Percentiles rank a stretch among this genome's conserved stretches.
Conservation (phyloP, 2,888 invertebrate genomes). For the Agrilus biguttatus region DNA sequence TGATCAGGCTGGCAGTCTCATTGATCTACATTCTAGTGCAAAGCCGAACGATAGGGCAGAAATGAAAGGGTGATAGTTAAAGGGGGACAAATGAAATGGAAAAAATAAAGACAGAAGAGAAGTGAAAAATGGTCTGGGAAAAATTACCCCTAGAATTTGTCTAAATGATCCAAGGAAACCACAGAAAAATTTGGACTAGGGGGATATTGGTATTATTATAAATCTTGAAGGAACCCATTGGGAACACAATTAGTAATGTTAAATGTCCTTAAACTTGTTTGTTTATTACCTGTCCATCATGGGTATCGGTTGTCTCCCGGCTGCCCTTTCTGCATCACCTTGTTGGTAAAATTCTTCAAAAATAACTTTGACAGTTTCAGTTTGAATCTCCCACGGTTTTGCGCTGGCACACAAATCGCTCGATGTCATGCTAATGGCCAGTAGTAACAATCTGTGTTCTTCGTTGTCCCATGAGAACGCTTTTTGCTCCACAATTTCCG, state of each 20-base stretch:
- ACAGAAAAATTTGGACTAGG: too few species aligned
- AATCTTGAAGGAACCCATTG: slow-evolving; percentile 19
- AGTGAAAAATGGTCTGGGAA: too few species aligned
- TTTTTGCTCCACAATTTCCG: slow-evolving; percentile 35
- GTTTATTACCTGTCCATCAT: slow-evolving; percentile 37
- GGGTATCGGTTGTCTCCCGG: slow-evolving; percentile 55
- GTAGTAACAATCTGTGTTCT: slow-evolving; percentile 54
- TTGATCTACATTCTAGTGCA: too few species aligned
- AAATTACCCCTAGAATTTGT: too few species aligned
- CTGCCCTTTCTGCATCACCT: slow-evolving; percentile 32
- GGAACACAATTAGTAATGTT: slow-evolving; percentile 34
- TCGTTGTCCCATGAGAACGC: slow-evolving; percentile 49
- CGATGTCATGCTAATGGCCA: slow-evolving; percentile 71
- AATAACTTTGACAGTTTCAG: slow-evolving; percentile 64
- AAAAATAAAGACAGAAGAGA: too few species aligned
- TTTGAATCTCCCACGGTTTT: slow-evolving; percentile 73
- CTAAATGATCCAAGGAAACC: too few species aligned
- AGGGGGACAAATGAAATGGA: too few species aligned
- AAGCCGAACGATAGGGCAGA: too few species aligned
- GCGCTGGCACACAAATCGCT: slow-evolving; percentile 72
- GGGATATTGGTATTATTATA: too few species aligned
- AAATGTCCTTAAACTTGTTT: too few species aligned
- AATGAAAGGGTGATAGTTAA: too few species aligned
- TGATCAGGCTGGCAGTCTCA: too few species aligned
- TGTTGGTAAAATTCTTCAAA: slow-evolving; percentile 73